Conservation (phyloP, 2,113 vertebrate genomes). For the Sinocyclocheilus rhinocerous region DNA sequence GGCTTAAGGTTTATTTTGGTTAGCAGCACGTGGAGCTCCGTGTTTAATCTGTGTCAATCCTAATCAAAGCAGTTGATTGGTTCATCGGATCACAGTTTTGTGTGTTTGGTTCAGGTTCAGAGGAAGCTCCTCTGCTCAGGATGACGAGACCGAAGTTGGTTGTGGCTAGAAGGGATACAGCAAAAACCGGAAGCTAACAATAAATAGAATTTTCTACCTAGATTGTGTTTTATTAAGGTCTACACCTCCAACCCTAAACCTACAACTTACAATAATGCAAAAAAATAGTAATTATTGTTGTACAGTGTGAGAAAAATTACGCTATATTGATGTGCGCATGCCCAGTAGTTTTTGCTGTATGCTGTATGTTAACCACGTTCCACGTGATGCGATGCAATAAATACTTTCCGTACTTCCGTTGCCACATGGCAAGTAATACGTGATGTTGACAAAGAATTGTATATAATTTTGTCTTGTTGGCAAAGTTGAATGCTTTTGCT, state of each 20-base stretch:
- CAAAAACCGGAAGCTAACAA: too few species aligned
- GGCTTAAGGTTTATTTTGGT: conserved; percentile 49
- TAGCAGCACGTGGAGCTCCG: background rate
- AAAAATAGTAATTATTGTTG: too few species aligned
- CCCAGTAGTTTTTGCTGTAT: too few species aligned
- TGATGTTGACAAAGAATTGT: background rate
- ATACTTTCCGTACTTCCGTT: background rate
- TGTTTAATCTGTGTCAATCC: conserved; percentile 54
- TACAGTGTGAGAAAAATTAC: too few species aligned
- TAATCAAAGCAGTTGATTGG: conserved; percentile 5
- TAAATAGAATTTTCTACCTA: too few species aligned
- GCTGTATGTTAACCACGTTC: background rate
- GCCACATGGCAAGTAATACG: conserved; percentile 9
- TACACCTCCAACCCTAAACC: too few species aligned
- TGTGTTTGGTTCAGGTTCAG: conserved; percentile 24
- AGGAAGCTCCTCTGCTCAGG: too few species aligned
- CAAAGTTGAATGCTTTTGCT: background rate
- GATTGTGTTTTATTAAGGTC: too few species aligned
- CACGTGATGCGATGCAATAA: background rate
- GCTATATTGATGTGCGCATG: too few species aligned
- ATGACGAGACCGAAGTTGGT: too few species aligned
- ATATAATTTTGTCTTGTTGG: background rate
- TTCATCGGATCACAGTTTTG: background rate
- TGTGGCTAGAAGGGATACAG: too few species aligned
- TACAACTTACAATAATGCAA: too few species aligned